Percentiles rank a stretch among this genome's conserved stretches.
Evolutionary conservation across 1,140 invertebrate species (phyloP).

Genomic region (Drosophila subobscura): DNA sequence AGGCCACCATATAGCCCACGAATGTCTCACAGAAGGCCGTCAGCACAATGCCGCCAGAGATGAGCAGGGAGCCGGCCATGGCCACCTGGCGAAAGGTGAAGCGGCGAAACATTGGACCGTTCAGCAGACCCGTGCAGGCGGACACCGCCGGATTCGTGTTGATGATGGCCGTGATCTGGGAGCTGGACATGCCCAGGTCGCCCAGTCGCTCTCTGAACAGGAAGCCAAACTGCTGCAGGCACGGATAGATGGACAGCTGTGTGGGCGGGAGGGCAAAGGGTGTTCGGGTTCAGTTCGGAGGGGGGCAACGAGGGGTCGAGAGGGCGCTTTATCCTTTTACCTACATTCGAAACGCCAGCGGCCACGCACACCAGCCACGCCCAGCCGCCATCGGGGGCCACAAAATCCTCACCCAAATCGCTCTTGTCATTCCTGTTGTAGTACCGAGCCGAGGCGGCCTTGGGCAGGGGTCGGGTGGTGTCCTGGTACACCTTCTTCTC

Average conservation of each 20-base stretch:
- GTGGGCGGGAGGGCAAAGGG: constrained; percentile 1
- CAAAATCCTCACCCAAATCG: constrained; percentile 76
- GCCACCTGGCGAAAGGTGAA: constrained; percentile 88
- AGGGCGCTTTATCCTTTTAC: constrained; percentile 24
- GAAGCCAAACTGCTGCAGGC: constrained; percentile 88
- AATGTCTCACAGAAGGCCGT: constrained; percentile 86
- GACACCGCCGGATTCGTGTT: constrained; percentile 87
- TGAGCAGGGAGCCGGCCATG: constrained; percentile 85
- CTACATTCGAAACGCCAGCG: constrained; percentile 79
- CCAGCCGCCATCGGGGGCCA: constrained; percentile 82
- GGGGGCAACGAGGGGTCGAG: background rate
- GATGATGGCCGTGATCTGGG: constrained; percentile 87
- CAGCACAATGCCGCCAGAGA: constrained; percentile 85
- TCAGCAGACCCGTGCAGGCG: constrained; percentile 86
- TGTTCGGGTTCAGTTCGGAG: too few relatives aligned
- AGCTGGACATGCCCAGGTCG: constrained; percentile 85
- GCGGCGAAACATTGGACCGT: constrained; percentile 87
- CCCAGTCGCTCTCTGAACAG: constrained; percentile 86
- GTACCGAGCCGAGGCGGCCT: constrained; percentile 18
- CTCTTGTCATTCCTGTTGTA: constrained; percentile 72
- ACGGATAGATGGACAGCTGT: constrained; percentile 86
- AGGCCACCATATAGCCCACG: constrained; percentile 86
- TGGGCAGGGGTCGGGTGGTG: constrained; percentile 61
- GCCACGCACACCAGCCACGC: constrained; percentile 82
- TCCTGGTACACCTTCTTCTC: constrained; percentile 66